A percentile compares a stretch with the other conserved stretches of the same genome.
Evolutionary conservation across 1,140 invertebrate genomes (phyloP).

Genomic region (Micrasema longulum): DNA sequence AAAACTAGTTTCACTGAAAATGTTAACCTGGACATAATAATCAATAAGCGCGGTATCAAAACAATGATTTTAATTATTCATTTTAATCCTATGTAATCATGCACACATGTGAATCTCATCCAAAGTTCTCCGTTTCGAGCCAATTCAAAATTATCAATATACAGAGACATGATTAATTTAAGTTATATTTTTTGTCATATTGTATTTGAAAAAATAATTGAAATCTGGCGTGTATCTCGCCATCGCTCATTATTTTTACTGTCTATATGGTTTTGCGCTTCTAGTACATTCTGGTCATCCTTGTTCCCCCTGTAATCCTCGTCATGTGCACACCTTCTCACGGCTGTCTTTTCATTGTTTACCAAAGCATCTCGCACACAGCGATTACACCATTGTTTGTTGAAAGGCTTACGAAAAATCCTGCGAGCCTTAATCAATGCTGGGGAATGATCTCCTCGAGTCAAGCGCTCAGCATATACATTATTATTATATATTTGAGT

Average conservation of each 20-base stretch:
- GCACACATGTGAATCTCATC: no score
- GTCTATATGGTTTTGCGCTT: background rate
- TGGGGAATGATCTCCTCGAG: background rate
- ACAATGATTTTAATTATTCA: no score
- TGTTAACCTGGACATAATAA: no score
- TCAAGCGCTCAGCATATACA: slow-evolving; percentile 1
- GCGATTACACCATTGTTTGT: slow-evolving; percentile 30
- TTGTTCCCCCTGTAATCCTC: slow-evolving; percentile 22
- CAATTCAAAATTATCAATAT: no score
- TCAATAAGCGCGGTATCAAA: no score
- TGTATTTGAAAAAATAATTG: no score
- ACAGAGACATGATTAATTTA: no score
- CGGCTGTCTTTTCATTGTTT: slow-evolving; percentile 32
- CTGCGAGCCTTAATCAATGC: slow-evolving; percentile 30
- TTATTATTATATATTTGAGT: no score
- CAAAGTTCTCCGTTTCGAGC: no score
- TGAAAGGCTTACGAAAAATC: slow-evolving; percentile 26
- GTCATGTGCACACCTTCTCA: slow-evolving; percentile 36
- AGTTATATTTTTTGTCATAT: no score
- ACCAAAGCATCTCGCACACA: slow-evolving; percentile 28
- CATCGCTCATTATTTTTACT: background rate
- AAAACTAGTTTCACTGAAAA: no score
- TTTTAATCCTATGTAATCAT: no score
- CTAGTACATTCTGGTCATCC: slow-evolving; percentile 24
- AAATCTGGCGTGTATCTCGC: background rate